Evolutionary conservation across 2,113 vertebrate species (phyloP), one percentile per base, ranked within the genome.

Genomic region (Oncorhynchus mykiss): DNA sequence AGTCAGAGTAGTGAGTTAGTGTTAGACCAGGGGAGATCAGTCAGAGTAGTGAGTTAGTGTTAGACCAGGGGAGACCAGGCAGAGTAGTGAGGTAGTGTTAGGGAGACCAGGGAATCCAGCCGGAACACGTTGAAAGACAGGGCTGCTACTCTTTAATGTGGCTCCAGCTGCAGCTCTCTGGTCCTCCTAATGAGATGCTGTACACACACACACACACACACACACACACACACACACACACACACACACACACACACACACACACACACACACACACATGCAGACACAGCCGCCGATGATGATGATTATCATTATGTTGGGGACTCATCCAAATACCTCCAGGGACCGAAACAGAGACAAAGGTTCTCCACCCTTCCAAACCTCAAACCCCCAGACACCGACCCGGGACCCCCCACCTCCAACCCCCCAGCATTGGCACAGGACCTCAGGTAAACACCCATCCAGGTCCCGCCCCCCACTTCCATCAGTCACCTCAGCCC

Each of bases 101-200:
- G 2, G 11, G 72, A 81, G 27, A 27, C 27, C 27, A 3, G 27
- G 27, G 86, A 89, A 0, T 31, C 31, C 5, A 5, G 91, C 86
- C 88, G 84, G 90, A 88, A 89, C 91, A 92, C 82, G 90, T 91
- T 90, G 88, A 92, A 92, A 92, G 88, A 83, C 88, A 86, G 75
- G 82, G 80, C 81, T 86, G 84, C 11, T 51, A 51, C 83, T 85
- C 86, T 93, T 91, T 91, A 85, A 89, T 92, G 89, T 89, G 86
- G 83, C 88, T 92, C 89, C 91, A 92, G 87, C 87, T 84, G 29
- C 29, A 78, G 87, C 85, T 85, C 88, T 83, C 82, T 72, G 57
- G n/a, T 22, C n/a, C 57, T 22, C 85, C 86, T 90, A 91, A 90
- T 89, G 90, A 90, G 90, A 86, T 85, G 85, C 87, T 77, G 85